phyloP scores from a whole-genome alignment of 2,888 invertebrate species.

The Eristalis pertinax region DNA sequence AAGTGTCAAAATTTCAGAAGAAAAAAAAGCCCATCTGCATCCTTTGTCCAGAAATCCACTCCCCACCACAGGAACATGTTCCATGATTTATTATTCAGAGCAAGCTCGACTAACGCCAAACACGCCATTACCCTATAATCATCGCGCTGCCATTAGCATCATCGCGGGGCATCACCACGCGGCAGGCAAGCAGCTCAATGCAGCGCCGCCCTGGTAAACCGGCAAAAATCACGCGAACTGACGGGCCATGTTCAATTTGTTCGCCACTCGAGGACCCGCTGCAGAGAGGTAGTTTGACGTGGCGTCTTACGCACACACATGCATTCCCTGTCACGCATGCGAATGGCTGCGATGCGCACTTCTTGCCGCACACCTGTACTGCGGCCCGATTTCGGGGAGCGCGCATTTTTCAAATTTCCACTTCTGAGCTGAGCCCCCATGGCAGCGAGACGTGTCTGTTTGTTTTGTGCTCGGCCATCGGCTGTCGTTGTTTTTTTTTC shows the following conservation, averaged over 20 bases:
- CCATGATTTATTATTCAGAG: background rate
- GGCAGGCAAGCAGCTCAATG: background rate
- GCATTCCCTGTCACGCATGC: conserved; percentile 40
- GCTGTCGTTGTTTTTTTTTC: background rate
- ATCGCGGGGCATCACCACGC: background rate
- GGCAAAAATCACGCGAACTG: conserved; percentile 31
- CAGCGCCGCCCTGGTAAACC: background rate
- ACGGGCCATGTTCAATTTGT: conserved; percentile 57
- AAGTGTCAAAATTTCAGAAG: too few species aligned
- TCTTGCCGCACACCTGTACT: background rate
- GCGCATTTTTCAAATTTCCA: conserved; percentile 59
- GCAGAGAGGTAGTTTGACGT: conserved; percentile 28
- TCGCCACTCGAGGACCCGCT: conserved; percentile 4
- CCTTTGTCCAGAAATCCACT: too few species aligned
- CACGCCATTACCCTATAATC: conserved; percentile 15
- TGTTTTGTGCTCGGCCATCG: conserved; percentile 3
- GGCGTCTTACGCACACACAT: conserved; percentile 17
- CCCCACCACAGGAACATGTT: background rate
- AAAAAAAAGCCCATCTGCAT: too few species aligned
- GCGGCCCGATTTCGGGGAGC: background rate
- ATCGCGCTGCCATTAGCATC: conserved; percentile 5
- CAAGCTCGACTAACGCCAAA: background rate
- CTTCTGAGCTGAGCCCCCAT: conserved; percentile 2
- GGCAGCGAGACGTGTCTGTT: conserved; percentile 11
- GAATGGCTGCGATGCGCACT: conserved; percentile 9